Percentiles rank a stretch among this genome's conserved stretches.
Conservation (phyloP, 1,140 invertebrate species). For the Drosophila watanabei region DNA sequence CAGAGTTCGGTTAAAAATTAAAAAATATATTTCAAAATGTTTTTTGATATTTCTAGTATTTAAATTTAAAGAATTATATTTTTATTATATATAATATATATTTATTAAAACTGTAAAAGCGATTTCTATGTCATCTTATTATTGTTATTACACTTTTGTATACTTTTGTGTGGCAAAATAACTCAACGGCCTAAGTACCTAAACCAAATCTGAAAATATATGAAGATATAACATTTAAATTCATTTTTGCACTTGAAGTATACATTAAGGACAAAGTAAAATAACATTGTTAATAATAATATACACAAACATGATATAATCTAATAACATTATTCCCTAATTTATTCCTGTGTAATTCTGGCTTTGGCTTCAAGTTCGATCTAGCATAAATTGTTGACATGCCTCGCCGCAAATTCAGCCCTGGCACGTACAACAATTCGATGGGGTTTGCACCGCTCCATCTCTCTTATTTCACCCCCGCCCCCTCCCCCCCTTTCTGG, state of each 20-base stretch:
- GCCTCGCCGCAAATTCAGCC: slow-evolving; percentile 67
- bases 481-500: neutral
- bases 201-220: neutral
- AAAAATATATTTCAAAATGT: no score
- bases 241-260: fast-evolving
- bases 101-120: no score
- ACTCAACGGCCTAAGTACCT: neutral
- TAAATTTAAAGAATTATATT: no score
- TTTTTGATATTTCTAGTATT: no score
- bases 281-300: no score
- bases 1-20: no score
- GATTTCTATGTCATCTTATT: no score
- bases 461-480: neutral
- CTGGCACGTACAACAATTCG: slow-evolving; percentile 68
- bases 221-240: no score
- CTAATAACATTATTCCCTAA: no score
- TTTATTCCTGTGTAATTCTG: slow-evolving; percentile 1
- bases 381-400: slow-evolving; percentile 71
- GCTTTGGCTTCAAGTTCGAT: slow-evolving; percentile 23
- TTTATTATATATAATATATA: no score
- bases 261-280: neutral
- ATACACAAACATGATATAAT: no score
- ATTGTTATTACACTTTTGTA: neutral
- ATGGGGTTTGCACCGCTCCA: neutral
- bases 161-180: neutral